A percentile compares a stretch with the other conserved stretches of the same genome.
phyloP scores from a whole-genome alignment of 2,113 vertebrate species.

The Archilochus colubris region DNA sequence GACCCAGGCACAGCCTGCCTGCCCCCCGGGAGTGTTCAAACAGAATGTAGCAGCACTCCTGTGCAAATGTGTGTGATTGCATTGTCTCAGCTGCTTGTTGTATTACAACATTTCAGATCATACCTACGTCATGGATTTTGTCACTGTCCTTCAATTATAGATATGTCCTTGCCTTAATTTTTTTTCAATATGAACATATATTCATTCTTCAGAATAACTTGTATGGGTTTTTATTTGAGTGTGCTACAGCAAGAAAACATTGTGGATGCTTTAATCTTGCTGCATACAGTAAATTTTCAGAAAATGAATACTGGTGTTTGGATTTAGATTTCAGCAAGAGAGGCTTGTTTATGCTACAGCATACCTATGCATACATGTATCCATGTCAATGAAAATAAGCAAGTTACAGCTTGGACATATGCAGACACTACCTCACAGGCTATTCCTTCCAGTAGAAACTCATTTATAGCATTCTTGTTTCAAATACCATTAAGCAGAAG shows the following conservation, averaged over 20 bases:
- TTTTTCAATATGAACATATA: accelerated
- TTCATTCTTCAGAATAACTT: background rate
- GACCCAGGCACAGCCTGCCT: background rate
- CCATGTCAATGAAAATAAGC: background rate
- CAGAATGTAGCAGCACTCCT: background rate
- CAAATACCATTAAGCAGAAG: background rate
- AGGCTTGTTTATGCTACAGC: background rate
- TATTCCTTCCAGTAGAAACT: background rate
- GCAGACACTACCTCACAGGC: background rate
- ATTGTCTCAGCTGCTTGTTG: background rate
- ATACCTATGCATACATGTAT: background rate
- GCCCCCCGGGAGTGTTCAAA: background rate
- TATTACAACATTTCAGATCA: background rate
- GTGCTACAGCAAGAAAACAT: background rate
- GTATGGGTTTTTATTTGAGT: background rate
- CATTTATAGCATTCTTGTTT: background rate
- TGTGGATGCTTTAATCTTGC: background rate
- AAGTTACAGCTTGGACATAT: background rate
- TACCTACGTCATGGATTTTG: background rate
- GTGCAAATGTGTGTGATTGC: background rate
- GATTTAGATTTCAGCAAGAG: background rate
- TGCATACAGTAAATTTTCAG: background rate
- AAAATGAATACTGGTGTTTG: background rate
- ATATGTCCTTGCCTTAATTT: background rate
- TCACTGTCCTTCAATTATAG: background rate